These are phyloP conservation scores for Drosophila setifemur DNA, from an alignment of 1,140 invertebrate species.

Conservation along the genomic window DNA sequence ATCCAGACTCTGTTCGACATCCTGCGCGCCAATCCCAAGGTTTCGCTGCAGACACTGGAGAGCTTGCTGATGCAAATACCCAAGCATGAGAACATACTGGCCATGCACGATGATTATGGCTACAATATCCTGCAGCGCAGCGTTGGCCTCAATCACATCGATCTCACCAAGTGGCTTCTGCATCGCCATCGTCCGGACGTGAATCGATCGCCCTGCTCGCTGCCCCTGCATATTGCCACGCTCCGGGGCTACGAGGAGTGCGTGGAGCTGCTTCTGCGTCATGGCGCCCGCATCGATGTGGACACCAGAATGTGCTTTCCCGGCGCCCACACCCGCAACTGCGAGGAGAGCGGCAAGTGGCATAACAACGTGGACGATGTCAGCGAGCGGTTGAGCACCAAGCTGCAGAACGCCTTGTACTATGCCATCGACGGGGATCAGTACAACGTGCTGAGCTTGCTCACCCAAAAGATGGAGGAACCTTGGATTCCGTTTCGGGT, in stretches of 20 bases:
- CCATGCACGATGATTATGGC: slow-evolving; percentile 87
- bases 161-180: slow-evolving; percentile 87
- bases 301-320: slow-evolving; percentile 87
- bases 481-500: slow-evolving; percentile 85
- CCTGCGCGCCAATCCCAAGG: slow-evolving; percentile 86
- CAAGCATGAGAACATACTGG: slow-evolving; percentile 82
- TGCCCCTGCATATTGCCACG: slow-evolving; percentile 89
- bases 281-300: slow-evolving; percentile 84
- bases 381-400: slow-evolving; percentile 83
- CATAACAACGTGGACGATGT: slow-evolving; percentile 78
- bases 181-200: slow-evolving; percentile 86
- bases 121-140: slow-evolving; percentile 89
- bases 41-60: slow-evolving; percentile 86
- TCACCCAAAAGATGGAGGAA: slow-evolving; percentile 87
- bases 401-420: slow-evolving; percentile 88
- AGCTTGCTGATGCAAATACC: slow-evolving; percentile 86
- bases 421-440: slow-evolving; percentile 90
- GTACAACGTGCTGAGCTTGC: slow-evolving; percentile 85
- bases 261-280: slow-evolving; percentile 84
- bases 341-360: slow-evolving; percentile 86
- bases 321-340: slow-evolving; percentile 87
- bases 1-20: slow-evolving; percentile 87
- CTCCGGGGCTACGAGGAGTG: slow-evolving; percentile 86
- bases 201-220: slow-evolving; percentile 88
- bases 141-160: slow-evolving; percentile 88